Conservation (phyloP, 2,113 vertebrate genomes). For the Nyctereutes procyonoides region DNA sequence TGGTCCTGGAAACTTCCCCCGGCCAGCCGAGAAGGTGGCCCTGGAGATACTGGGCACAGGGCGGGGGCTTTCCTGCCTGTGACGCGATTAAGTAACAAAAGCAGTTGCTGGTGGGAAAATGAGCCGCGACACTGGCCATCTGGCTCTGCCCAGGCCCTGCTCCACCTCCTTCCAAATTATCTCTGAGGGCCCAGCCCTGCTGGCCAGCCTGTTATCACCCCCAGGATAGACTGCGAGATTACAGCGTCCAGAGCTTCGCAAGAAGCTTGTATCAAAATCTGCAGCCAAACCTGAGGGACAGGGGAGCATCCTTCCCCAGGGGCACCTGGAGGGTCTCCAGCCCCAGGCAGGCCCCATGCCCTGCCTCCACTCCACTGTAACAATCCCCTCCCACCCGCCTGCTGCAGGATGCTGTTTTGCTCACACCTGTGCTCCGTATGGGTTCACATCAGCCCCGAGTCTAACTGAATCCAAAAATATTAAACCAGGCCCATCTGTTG, state of each 20-base stretch:
- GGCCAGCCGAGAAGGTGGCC: constrained; percentile 21
- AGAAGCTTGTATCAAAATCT: not conserved
- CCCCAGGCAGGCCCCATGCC: not conserved
- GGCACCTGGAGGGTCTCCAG: not conserved
- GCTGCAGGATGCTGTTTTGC: not conserved
- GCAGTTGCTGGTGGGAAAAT: constrained; percentile 49
- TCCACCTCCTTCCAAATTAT: not conserved
- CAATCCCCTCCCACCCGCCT: not conserved
- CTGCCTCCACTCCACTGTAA: not conserved
- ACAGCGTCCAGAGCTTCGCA: accelerated
- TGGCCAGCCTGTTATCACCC: not conserved
- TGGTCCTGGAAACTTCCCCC: constrained; percentile 59
- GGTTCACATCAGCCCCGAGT: constrained; percentile 60
- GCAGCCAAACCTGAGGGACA: not conserved
- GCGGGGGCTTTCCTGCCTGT: constrained; percentile 46
- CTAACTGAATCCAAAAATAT: constrained; percentile 84
- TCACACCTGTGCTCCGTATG: constrained; percentile 56
- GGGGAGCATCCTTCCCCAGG: accelerated
- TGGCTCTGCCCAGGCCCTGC: not conserved
- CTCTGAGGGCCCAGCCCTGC: not conserved
- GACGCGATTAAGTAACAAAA: constrained; percentile 35
- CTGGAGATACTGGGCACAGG: not conserved
- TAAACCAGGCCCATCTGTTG: constrained; percentile 85
- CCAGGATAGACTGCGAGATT: not conserved
- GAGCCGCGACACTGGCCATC: not conserved